Evolutionary conservation across 2,888 invertebrate species (phyloP).

Genomic region (Neoascia interrupta): DNA sequence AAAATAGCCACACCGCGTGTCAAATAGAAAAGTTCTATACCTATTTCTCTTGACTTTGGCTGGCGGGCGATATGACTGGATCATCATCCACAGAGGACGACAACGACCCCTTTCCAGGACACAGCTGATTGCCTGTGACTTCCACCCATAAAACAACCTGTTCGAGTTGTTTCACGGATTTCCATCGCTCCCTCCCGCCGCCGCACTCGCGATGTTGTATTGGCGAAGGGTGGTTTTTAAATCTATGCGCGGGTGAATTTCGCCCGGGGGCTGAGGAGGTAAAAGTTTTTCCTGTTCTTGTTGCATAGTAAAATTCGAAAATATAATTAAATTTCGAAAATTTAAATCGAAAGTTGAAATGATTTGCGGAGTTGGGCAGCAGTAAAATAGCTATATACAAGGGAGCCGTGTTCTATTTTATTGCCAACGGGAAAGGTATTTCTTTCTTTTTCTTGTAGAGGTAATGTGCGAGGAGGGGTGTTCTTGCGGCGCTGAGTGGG

Average conservation of each 20-base stretch:
- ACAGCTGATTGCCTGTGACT: slow-evolving; percentile 10
- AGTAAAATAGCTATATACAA: slow-evolving; percentile 35
- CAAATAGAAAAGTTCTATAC: slow-evolving; percentile 36
- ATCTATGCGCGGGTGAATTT: no score
- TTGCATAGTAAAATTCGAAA: slow-evolving; percentile 37
- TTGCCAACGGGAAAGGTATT: slow-evolving; percentile 34
- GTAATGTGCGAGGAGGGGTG: neutral
- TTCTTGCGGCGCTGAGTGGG: neutral
- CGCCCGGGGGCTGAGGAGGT: neutral
- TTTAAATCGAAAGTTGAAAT: slow-evolving; percentile 58
- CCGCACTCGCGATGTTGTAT: neutral
- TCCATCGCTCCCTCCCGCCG: neutral
- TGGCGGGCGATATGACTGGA: neutral
- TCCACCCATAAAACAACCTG: slow-evolving; percentile 43
- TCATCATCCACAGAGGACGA: neutral
- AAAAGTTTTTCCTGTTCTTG: slow-evolving; percentile 7
- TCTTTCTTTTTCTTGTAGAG: no score
- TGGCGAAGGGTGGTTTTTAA: no score
- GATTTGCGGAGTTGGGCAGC: slow-evolving; percentile 35
- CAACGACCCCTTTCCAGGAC: neutral
- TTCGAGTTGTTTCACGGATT: slow-evolving; percentile 32
- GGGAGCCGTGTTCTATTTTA: slow-evolving; percentile 44
- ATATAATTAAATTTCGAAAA: slow-evolving; percentile 59
- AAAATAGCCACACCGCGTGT: no score
- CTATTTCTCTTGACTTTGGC: neutral